Base-by-base conservation (phyloP, 1,140 invertebrate species). In the Chlorops oryzae region DNA sequence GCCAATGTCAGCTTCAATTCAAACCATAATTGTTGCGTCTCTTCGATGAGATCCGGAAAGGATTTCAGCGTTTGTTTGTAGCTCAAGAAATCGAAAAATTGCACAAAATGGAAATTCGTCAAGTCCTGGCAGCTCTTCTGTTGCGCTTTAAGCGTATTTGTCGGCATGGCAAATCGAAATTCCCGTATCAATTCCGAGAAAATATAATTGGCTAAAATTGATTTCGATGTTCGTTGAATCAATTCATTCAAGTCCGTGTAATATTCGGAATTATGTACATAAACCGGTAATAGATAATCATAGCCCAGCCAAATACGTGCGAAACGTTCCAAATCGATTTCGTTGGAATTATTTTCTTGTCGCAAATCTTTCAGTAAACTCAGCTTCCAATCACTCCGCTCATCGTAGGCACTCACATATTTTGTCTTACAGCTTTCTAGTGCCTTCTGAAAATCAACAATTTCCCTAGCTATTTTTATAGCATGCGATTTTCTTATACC, bases 151-250 rank as follows among this genome's bases (percentile, higher is more conserved):
- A 40, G 10, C 1, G 48, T 82, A 32, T 42, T 17, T 7, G 37
- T 35, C 6, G 41, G 24, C n/a, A 46, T 39, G 12, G 59, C 25
- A 24, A n/a, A n/a, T n/a, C 50, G 45, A 13, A 61, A 68, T 17
- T 69, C 65, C 12, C 17, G 38, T 0, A 66, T 21, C 12, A 88
- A 79, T 37, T 83, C 63, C 79, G 82, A 86, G 1, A 87, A 64
- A 41, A 88, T 66, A 56, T 86, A 88, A 62, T 88, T 87, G 4
- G 81, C 77, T 21, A 87, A 58, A 1, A 76, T 62, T 47, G 71
- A 67, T 12, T 72, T 60, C 21, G 68, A 61, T 1, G 77, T 78
- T 15, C 57, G 63, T 3, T 63, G 52, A 1, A 78, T 56, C 5
- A 77, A 49, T 40, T 62, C 58, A 1, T 74, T 67, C 12, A 78